Evolutionary conservation across 2,113 vertebrate species (phyloP), one percentile per base, ranked within the genome.

Genomic region (Dicaeum eximium): DNA sequence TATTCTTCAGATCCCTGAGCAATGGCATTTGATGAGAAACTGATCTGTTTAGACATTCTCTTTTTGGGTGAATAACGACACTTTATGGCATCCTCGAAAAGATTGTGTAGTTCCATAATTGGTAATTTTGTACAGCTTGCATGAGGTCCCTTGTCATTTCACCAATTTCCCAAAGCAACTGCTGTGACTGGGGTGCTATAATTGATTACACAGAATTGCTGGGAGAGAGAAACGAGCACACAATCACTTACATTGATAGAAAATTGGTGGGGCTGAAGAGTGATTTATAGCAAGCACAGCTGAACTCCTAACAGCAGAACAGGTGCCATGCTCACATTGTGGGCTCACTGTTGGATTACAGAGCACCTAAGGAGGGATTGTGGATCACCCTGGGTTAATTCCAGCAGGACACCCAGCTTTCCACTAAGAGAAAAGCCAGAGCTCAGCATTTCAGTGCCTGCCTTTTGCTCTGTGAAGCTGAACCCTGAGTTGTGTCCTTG

Each of bases 391-490:
- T n/a, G 58, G 42, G 58, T 61, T 47, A 13, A 75, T 22, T 88
- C 72, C 71, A 90, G 31, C 1, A 5, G 60, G 40, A 80, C 1
- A 2, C 12, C 28, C 15, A 88, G 54, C 16, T 62, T 65, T 22
- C 27, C 66, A 61, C 27, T 1, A 5, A 21, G 61, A 42, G 21
- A 85, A 77, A 72, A 72, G 45, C 6, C 58, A 12, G 47, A 71
- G 40, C 23, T 64, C 10, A 12, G 38, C 3, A 50, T 19, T 48
- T 28, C 33, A 80, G 25, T 0, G 0, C 11, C 13, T 4, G 18
- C 0, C 0, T 45, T 81, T 48, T 0, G 0, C 24, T 38, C 61
- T 0, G 0, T 9, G 72, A 84, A 45, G 28, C n/a, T 31, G 45
- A 65, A 53, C 13, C 48, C 62, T 0, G 2, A 37, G 33, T 2